Percentiles rank a stretch among this genome's conserved stretches.
Conservation (phyloP, 2,113 vertebrate genomes). For the Bucco capensis region DNA sequence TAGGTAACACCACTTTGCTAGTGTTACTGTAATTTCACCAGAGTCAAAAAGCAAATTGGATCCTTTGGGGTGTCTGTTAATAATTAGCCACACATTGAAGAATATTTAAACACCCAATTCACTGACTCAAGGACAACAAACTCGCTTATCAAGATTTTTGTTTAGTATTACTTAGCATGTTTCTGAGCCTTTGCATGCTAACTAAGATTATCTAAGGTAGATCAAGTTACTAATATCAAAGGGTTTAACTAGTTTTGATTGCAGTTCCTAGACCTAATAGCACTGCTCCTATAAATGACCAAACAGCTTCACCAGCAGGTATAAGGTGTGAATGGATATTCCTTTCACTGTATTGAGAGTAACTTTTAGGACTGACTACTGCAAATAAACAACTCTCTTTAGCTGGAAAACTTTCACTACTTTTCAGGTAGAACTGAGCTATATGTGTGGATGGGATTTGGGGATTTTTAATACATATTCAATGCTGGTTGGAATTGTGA, state of each 20-base stretch:
- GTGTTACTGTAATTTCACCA: not conserved
- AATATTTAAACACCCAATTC: not conserved
- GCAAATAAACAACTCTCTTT: not conserved
- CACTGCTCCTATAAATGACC: not conserved
- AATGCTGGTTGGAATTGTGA: not conserved
- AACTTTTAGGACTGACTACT: not conserved
- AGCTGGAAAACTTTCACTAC: not conserved
- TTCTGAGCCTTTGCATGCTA: not conserved
- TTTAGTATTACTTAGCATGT: accelerated
- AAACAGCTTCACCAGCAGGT: not conserved
- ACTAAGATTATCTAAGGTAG: too few species aligned
- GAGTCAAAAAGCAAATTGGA: not conserved
- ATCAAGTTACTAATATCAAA: not conserved
- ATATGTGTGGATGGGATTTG: not conserved
- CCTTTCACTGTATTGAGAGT: not conserved
- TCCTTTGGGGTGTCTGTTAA: not conserved
- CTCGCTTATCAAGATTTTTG: not conserved
- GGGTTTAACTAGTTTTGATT: accelerated
- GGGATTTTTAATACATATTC: accelerated
- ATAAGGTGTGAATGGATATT: not conserved
- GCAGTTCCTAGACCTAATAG: not conserved
- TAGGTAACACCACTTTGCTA: accelerated
- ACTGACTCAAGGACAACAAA: not conserved
- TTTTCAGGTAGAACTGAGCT: not conserved
- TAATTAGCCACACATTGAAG: accelerated